These are phyloP conservation scores for Chlorops oryzae DNA, from an alignment of 1,140 invertebrate genomes.

Conservation along the genomic window DNA sequence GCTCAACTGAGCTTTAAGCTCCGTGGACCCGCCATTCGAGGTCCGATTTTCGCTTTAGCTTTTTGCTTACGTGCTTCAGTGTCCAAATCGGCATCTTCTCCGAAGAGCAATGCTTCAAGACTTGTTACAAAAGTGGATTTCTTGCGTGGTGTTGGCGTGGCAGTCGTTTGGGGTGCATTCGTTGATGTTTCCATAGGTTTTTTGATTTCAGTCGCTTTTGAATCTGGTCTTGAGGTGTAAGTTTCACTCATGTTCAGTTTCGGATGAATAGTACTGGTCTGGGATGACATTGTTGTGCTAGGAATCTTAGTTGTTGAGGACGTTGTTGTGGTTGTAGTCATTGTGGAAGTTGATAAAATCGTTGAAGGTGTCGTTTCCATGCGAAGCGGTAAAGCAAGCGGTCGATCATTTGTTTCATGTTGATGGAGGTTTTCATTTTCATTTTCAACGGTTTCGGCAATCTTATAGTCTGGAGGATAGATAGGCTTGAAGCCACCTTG, in stretches of 20 bases:
- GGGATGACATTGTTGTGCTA: constrained; percentile 12
- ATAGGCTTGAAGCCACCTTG: constrained; percentile 66
- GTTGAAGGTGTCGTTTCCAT: constrained; percentile 13
- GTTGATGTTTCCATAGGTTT: not conserved
- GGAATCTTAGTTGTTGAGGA: constrained; percentile 17
- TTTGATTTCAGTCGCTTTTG: not conserved
- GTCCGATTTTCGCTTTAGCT: constrained; percentile 18
- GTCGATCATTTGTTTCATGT: constrained; percentile 19
- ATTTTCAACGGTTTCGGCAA: constrained; percentile 17
- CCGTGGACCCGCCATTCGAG: constrained; percentile 39
- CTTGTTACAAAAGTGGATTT: constrained; percentile 41
- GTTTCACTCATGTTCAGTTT: no score
- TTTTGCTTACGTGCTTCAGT: constrained; percentile 28
- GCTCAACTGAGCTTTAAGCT: constrained; percentile 23
- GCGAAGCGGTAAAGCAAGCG: constrained; percentile 21
- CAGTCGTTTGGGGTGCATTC: constrained; percentile 8
- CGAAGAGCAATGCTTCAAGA: constrained; percentile 38
- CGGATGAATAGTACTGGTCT: constrained; percentile 18
- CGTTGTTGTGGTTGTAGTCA: constrained; percentile 10
- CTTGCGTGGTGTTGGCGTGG: constrained; percentile 24
- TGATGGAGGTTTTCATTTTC: constrained; percentile 9
- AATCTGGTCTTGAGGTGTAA: no score
- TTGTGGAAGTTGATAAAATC: not conserved
- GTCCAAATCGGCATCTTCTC: constrained; percentile 34
- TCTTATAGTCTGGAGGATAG: constrained; percentile 46